phyloP scores from a whole-genome alignment of 2,797 vertebrate species.

The Gastrophryne carolinensis region DNA sequence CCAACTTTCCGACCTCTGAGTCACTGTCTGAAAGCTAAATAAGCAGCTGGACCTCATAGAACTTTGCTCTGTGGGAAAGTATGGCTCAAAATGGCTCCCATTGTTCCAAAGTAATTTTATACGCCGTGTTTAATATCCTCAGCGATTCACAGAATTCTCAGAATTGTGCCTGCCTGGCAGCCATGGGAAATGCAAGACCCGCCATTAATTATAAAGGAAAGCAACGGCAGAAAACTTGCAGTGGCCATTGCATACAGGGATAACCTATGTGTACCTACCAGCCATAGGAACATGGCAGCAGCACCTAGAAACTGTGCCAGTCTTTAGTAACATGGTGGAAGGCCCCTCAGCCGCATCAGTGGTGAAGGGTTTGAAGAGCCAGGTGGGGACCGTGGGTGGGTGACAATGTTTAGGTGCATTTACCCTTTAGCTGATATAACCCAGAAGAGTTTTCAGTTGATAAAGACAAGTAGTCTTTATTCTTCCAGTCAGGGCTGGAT shows the following conservation, averaged over 20 bases:
- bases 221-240: slow-evolving; percentile 33
- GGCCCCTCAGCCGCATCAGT: too few species aligned
- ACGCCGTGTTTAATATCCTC: slow-evolving; percentile 74
- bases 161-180: slow-evolving; percentile 67
- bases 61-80: slow-evolving; percentile 78
- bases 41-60: slow-evolving; percentile 67
- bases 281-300: background rate
- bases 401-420: too few species aligned
- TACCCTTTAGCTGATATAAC: too few species aligned
- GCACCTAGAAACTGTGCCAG: background rate
- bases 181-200: slow-evolving; percentile 69
- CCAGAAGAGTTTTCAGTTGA: too few species aligned
- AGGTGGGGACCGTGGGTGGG: too few species aligned
- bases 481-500: too few species aligned
- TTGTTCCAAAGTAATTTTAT: slow-evolving; percentile 80
- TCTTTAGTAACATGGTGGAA: too few species aligned
- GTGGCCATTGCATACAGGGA: slow-evolving; percentile 30
- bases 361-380: too few species aligned
- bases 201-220: slow-evolving; percentile 36
- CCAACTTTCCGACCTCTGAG: slow-evolving; percentile 71
- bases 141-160: slow-evolving; percentile 66
- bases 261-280: slow-evolving; percentile 18
- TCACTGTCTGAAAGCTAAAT: slow-evolving; percentile 77
- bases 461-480: too few species aligned
- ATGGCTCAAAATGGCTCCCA: slow-evolving; percentile 74